Evolutionary conservation across 2,113 vertebrate species (phyloP).

Genomic region (Phaetusa simplex): DNA sequence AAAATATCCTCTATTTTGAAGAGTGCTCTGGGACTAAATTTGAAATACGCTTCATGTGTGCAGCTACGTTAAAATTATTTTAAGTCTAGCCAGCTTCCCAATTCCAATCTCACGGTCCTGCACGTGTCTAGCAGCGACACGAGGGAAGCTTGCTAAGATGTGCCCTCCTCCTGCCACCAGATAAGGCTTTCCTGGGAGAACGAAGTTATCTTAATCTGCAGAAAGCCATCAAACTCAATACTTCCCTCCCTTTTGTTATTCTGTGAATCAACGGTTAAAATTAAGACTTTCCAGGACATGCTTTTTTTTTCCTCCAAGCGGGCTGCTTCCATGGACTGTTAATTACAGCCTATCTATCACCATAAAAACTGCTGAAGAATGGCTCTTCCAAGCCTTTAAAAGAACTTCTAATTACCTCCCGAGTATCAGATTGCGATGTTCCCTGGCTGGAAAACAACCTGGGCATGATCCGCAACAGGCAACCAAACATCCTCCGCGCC

Average conservation of each 20-base stretch:
- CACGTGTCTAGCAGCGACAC: not conserved
- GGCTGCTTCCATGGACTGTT: not conserved
- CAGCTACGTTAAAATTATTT: not conserved
- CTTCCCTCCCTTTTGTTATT: not conserved
- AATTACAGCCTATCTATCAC: conserved; percentile 6
- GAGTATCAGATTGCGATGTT: not conserved
- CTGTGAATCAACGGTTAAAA: not conserved
- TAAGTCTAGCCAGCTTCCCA: not conserved
- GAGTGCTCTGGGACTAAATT: not conserved
- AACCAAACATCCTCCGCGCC: not conserved
- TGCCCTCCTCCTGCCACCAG: not conserved
- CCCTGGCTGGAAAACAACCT: not conserved
- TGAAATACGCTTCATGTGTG: not conserved
- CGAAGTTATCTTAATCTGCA: not conserved
- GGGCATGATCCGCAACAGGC: not conserved
- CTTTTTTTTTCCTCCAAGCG: not conserved
- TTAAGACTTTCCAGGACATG: not conserved
- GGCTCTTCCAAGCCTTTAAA: not conserved
- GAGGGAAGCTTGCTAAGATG: not conserved
- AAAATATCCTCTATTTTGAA: conserved; percentile 8
- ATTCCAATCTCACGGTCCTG: not conserved
- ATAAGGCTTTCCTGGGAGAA: conserved; percentile 12
- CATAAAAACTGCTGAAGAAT: conserved; percentile 2
- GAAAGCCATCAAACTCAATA: not conserved
- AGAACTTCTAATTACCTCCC: not conserved